Percentiles rank a stretch among this genome's conserved stretches.
Conservation (phyloP, 2,797 vertebrate genomes). For the Mallotus villosus region DNA sequence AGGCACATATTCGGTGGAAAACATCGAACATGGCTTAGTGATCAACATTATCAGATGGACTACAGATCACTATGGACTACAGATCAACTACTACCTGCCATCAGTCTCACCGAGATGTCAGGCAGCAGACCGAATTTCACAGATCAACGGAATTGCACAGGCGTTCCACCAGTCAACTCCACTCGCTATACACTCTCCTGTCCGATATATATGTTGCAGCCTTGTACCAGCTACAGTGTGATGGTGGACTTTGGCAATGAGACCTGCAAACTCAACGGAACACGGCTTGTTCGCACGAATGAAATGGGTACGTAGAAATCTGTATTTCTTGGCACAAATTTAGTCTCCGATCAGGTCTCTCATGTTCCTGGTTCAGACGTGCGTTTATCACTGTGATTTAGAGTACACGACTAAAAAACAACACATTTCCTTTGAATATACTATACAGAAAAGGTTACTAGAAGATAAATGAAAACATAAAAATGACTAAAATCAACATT, state of each 20-base stretch:
- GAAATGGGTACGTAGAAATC: neutral
- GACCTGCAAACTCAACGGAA: accelerated
- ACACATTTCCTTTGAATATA: too few relatives aligned
- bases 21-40: neutral
- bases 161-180: neutral
- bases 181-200: neutral
- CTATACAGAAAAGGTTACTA: too few relatives aligned
- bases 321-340: neutral
- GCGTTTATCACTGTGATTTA: neutral
- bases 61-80: too few relatives aligned
- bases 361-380: neutral
- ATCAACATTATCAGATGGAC: neutral
- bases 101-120: too few relatives aligned
- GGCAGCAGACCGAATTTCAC: too few relatives aligned
- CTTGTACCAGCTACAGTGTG: slow-evolving; percentile 1
- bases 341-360: neutral
- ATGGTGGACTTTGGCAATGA: too few relatives aligned
- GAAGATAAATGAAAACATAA: too few relatives aligned
- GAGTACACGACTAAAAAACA: too few relatives aligned
- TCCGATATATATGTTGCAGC: neutral
- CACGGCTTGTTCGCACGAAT: neutral
- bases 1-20: neutral
- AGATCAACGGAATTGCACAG: too few relatives aligned
- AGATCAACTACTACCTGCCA: too few relatives aligned
- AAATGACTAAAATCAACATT: neutral